These are phyloP conservation scores for Heliconius ethilla DNA, from an alignment of 2,888 invertebrate species.

Conservation along the genomic window DNA sequence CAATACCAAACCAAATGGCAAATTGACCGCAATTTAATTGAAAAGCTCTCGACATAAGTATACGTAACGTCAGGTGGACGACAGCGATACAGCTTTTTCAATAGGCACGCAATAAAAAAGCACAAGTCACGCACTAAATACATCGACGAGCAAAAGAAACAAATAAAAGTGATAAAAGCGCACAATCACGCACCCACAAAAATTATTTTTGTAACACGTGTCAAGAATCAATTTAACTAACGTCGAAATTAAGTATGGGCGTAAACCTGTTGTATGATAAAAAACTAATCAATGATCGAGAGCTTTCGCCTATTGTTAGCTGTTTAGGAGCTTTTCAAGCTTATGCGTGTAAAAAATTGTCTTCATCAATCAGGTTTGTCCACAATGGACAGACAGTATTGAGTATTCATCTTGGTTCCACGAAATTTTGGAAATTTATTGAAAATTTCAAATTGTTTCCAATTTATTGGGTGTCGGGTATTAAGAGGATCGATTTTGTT, in stretches of 20 bases:
- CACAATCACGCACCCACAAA: constrained; percentile 76
- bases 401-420: constrained; percentile 64
- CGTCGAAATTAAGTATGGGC: constrained; percentile 81
- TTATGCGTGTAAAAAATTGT: constrained; percentile 69
- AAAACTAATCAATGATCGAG: constrained; percentile 81
- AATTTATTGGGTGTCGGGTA: constrained; percentile 53
- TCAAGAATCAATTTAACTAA: constrained; percentile 80
- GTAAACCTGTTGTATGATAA: constrained; percentile 79
- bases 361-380: constrained; percentile 79
- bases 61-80: constrained; percentile 61
- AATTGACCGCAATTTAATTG: constrained; percentile 60
- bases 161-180: constrained; percentile 75
- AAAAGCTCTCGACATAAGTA: constrained; percentile 15
- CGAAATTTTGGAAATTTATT: constrained; percentile 68
- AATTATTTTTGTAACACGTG: constrained; percentile 81
- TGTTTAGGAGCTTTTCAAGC: constrained; percentile 66
- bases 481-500: constrained; percentile 8
- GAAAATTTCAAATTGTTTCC: constrained; percentile 66
- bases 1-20: constrained; percentile 14
- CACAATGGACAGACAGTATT: constrained; percentile 69
- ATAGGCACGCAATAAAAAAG: constrained; percentile 78
- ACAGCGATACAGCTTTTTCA: constrained; percentile 67
- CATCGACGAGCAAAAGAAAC: constrained; percentile 75
- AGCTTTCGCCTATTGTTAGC: constrained; percentile 72
- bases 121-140: constrained; percentile 78